Percentiles rank a stretch among this genome's conserved stretches.
Evolutionary conservation across 2,888 invertebrate genomes (phyloP).

Genomic region (Mythimna loreyi): DNA sequence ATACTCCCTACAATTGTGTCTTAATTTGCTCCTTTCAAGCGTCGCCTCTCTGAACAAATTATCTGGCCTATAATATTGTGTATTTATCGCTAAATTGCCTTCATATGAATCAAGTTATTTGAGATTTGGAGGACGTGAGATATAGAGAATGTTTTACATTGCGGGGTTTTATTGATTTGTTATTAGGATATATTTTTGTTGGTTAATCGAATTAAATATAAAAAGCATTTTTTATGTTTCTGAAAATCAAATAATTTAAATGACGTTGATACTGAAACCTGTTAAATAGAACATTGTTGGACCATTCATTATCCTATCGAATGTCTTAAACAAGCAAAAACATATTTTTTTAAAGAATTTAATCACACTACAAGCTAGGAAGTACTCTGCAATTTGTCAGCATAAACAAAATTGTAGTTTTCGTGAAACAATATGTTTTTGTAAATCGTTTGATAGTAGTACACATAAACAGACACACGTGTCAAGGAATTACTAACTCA

Average conservation of each 20-base stretch:
- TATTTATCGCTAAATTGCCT: slow-evolving; percentile 69
- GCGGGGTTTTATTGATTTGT: slow-evolving; percentile 13
- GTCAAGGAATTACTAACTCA: slow-evolving; percentile 1
- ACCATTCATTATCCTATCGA: background rate
- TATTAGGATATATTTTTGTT: background rate
- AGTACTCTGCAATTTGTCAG: too few species aligned
- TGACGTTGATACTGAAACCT: too few species aligned
- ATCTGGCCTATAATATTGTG: slow-evolving; percentile 71
- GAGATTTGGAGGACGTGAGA: too few species aligned
- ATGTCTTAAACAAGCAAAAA: background rate
- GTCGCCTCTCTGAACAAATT: slow-evolving; percentile 71
- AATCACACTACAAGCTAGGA: too few species aligned
- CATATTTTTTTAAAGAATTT: too few species aligned
- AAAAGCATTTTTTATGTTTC: too few species aligned
- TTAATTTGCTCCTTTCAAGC: slow-evolving; percentile 76
- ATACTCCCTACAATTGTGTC: slow-evolving; percentile 76
- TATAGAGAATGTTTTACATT: slow-evolving; percentile 21
- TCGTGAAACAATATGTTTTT: background rate
- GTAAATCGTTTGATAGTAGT: background rate
- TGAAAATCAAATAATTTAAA: too few species aligned
- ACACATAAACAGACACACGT: slow-evolving; percentile 2
- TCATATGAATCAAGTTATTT: slow-evolving; percentile 65
- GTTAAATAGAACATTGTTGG: background rate
- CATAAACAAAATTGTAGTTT: background rate
- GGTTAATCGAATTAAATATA: too few species aligned